These are phyloP conservation scores for Morone saxatilis DNA, from an alignment of 2,113 vertebrate species.

Conservation along the genomic window DNA sequence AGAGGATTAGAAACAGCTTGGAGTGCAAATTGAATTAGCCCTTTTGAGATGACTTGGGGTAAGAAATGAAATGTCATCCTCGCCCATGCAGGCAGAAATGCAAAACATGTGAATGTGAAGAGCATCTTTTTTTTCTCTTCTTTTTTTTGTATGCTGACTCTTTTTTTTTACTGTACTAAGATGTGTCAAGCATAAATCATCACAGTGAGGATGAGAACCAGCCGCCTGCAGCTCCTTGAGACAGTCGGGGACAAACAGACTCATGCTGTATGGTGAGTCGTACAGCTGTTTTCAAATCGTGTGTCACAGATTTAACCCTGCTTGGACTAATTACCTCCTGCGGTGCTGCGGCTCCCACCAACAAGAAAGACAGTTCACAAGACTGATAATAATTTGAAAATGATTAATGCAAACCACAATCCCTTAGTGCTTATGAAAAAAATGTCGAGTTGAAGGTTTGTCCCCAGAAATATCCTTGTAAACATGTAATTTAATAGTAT, in stretches of 20 bases:
- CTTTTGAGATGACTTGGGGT: slow-evolving; percentile 76
- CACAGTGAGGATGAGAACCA: slow-evolving; percentile 69
- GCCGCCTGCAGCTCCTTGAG: slow-evolving; percentile 46
- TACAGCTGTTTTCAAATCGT: slow-evolving; percentile 61
- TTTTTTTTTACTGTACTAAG: slow-evolving; percentile 63
- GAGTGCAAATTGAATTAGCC: slow-evolving; percentile 84
- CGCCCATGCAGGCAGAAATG: slow-evolving; percentile 79
- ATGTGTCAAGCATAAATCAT: slow-evolving; percentile 80
- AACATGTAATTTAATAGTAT: slow-evolving; percentile 2
- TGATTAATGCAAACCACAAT: slow-evolving; percentile 31
- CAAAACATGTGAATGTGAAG: slow-evolving; percentile 84
- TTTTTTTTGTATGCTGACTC: slow-evolving; percentile 65
- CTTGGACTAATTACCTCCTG: slow-evolving; percentile 59
- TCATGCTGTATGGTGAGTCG: slow-evolving; percentile 45
- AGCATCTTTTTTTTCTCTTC: slow-evolving; percentile 48
- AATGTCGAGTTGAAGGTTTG: not conserved
- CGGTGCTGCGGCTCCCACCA: slow-evolving; percentile 14
- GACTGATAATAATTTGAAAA: slow-evolving; percentile 34
- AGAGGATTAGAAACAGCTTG: slow-evolving; percentile 78
- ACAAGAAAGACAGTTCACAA: slow-evolving; percentile 16
- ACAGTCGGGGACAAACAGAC: slow-evolving; percentile 36
- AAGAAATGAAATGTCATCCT: slow-evolving; percentile 85
- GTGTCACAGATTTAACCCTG: slow-evolving; percentile 50
- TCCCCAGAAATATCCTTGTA: not conserved
- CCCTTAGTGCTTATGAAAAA: slow-evolving; percentile 12